Conservation (phyloP, 2,797 vertebrate species). For the Danio kyathit region DNA sequence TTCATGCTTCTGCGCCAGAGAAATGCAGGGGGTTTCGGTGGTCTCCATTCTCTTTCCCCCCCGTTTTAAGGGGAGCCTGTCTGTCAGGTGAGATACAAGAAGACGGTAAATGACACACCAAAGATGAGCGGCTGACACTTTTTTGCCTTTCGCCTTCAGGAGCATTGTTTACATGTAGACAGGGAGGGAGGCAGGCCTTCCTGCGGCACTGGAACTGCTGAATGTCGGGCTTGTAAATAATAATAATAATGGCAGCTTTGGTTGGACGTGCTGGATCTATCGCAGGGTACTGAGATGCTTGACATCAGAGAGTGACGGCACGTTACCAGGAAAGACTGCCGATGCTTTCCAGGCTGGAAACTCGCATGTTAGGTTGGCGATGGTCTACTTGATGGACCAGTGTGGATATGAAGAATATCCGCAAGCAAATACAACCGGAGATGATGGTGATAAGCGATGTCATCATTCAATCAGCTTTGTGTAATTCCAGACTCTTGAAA, state of each 20-base stretch:
- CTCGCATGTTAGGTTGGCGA: constrained; percentile 1
- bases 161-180: constrained; percentile 94
- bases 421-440: background rate
- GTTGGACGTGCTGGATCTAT: constrained; percentile 35
- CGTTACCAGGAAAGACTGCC: background rate
- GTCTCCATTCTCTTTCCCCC: constrained; percentile 41
- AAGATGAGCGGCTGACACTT: constrained; percentile 97
- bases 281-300: constrained; percentile 4
- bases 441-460: background rate
- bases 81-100: constrained; percentile 61
- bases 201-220: constrained; percentile 62
- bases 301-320: constrained; percentile 30
- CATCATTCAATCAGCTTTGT: background rate
- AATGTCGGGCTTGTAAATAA: constrained; percentile 33
- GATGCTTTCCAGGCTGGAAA: background rate
- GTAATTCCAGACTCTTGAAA: background rate
- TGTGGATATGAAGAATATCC: background rate
- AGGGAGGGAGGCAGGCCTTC: constrained; percentile 85
- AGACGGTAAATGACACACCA: constrained; percentile 99
- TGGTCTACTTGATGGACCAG: constrained; percentile 18
- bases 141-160: constrained; percentile 88
- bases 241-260: constrained; percentile 50
- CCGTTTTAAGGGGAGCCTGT: constrained; percentile 48
- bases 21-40: constrained; percentile 55
- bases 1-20: constrained; percentile 87